Evolutionary conservation across 2,113 vertebrate genomes (phyloP), one percentile per base, ranked within the genome.

Genomic region (rat (Rattus norvegicus)): DNA sequence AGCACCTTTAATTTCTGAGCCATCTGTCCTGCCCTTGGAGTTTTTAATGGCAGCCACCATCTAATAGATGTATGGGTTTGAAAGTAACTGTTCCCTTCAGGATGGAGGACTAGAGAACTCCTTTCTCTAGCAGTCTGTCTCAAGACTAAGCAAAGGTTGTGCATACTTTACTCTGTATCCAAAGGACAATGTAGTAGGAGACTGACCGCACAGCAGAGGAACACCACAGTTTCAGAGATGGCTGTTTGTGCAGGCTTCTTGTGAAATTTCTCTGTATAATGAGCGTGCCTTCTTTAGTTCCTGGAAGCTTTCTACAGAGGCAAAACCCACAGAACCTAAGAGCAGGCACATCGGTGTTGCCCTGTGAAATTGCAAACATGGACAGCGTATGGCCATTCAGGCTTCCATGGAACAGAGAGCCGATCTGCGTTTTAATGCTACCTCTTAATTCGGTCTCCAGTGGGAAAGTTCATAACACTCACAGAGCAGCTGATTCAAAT

Each of bases 401-500:
- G 65, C 87, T 98, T 98, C 96, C 94, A 98, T 94, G 89, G 92
- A 97, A 95, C 93, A 97, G 84, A 97, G 81, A 97, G 81, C 84
- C 98, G 98, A 97, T 97, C 92, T 95, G 65, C 88, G 95, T 92
- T 93, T 98, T 98, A 97, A 93, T 79, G 33, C 83, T 95, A 67
- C 70, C 87, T 91, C 96, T 98, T 98, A 98, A 98, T 97, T 94
- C 91, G 95, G 85, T 95, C 97, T 90, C 96, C 98, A 97, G 96
- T 67, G 93, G 97, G 92, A 97, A 97, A 96, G 91, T 98, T 97
- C 97, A 97, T 97, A 98, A 97, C 94, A 98, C 97, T 98, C 97
- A 97, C 93, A 88, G 61, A 95, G 92, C 97, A 95, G 94, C 95
- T 97, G 95, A 98, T 85, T 97, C 88, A 96, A 93, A 98, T 63